phyloP scores from a whole-genome alignment of 2,113 vertebrate species.

The Felis chaus region DNA sequence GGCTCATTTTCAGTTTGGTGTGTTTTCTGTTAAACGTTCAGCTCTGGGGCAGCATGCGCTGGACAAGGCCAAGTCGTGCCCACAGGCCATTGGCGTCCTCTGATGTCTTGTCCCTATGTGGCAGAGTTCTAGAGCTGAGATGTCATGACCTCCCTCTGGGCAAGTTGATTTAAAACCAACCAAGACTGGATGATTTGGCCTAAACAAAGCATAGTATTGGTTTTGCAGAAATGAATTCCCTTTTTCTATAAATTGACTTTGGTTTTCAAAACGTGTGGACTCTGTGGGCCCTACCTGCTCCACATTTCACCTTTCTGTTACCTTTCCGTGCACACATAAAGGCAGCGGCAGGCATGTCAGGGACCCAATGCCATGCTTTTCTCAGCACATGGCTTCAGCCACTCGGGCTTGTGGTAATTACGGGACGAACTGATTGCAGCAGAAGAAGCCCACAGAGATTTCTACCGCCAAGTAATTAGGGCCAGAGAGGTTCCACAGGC shows the following conservation, averaged over 20 bases:
- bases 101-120: background rate
- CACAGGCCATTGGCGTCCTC: background rate
- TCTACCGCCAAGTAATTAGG: conserved; percentile 48
- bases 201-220: background rate
- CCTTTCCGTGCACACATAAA: rapidly evolving
- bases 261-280: background rate
- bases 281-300: background rate
- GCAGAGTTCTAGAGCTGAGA: background rate
- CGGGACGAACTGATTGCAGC: rapidly evolving
- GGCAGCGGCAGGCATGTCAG: background rate
- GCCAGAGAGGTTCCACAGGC: background rate
- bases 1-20: background rate
- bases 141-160: background rate
- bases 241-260: background rate
- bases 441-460: conserved; percentile 10
- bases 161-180: background rate
- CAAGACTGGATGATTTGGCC: background rate
- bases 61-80: background rate
- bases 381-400: background rate
- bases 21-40: background rate
- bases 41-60: background rate
- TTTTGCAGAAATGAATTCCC: background rate
- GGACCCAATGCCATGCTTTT: background rate
- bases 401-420: background rate
- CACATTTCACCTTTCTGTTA: rapidly evolving